Percentiles rank a stretch among this genome's conserved stretches.
Conservation (phyloP, 2,113 vertebrate genomes). For the Pachypanchax playfairii region DNA sequence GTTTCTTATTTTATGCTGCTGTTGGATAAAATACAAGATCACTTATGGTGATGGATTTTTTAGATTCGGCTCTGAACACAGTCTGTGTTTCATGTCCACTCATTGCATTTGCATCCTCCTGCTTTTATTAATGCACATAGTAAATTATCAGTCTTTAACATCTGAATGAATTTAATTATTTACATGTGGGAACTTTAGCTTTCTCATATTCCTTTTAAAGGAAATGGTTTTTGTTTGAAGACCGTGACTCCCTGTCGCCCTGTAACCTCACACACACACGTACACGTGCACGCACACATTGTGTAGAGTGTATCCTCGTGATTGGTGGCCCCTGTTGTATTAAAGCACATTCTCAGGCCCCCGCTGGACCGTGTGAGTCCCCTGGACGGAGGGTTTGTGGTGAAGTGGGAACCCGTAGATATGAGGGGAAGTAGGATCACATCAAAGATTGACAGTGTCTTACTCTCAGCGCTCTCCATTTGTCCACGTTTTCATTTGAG, state of each 20-base stretch:
- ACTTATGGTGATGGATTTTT: not conserved
- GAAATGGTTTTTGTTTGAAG: conserved; percentile 62
- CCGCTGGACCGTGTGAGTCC: conserved; percentile 37
- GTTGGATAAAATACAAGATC: no score
- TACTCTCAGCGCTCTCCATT: conserved; percentile 54
- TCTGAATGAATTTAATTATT: conserved; percentile 68
- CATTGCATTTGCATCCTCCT: conserved; percentile 61
- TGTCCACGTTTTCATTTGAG: conserved; percentile 65
- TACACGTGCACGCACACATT: conserved; percentile 12
- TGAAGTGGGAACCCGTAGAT: conserved; percentile 55
- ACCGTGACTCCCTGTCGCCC: conserved; percentile 18
- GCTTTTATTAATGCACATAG: conserved; percentile 34
- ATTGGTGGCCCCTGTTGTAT: conserved; percentile 61
- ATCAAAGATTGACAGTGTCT: conserved; percentile 71
- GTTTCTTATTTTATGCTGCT: no score
- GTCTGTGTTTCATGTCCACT: conserved; percentile 52
- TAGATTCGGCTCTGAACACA: conserved; percentile 18
- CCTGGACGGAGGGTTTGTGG: conserved; percentile 7
- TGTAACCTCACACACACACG: not conserved
- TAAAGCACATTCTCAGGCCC: conserved; percentile 70
- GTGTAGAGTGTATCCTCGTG: conserved; percentile 39
- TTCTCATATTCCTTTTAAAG: conserved; percentile 62
- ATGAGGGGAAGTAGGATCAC: conserved; percentile 62
- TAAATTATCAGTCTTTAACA: conserved; percentile 48
- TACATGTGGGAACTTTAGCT: conserved; percentile 36